phyloP scores from a whole-genome alignment of 2,888 invertebrate species.

The Noctua janthina region DNA sequence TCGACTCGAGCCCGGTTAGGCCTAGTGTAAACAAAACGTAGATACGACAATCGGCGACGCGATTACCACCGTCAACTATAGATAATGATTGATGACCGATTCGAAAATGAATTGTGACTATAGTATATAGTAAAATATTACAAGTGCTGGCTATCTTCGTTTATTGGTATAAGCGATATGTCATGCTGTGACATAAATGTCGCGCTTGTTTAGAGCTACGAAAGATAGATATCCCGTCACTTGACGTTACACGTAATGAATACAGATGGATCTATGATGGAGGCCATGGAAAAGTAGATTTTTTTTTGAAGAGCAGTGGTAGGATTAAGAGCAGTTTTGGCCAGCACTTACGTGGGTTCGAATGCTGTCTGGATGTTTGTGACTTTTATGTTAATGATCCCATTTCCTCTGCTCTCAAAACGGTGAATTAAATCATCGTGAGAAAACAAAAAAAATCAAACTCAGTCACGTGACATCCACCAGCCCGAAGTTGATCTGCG shows the following conservation, averaged over 20 bases:
- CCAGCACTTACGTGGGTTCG: not conserved
- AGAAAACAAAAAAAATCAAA: not conserved
- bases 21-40: constrained; percentile 55
- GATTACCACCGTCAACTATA: constrained; percentile 56
- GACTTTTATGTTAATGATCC: not conserved
- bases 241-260: not conserved
- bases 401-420: not conserved
- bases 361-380: not conserved
- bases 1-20: constrained; percentile 26
- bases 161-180: constrained; percentile 36
- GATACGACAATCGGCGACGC: constrained; percentile 58
- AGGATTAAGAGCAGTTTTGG: not conserved
- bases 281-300: not conserved
- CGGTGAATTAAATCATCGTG: not conserved
- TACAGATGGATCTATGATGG: not conserved
- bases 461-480: not conserved
- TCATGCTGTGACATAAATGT: constrained; percentile 21
- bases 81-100: constrained; percentile 63
- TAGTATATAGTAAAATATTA: constrained; percentile 37
- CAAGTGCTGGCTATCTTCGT: constrained; percentile 36
- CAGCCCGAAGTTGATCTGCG: not conserved
- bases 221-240: not conserved
- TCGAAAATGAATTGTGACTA: constrained; percentile 48
- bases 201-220: not conserved
- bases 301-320: not conserved